Evolutionary conservation across 1,140 invertebrate genomes (phyloP), one percentile per base, ranked within the genome.

Genomic region (Epicauta chinensis): DNA sequence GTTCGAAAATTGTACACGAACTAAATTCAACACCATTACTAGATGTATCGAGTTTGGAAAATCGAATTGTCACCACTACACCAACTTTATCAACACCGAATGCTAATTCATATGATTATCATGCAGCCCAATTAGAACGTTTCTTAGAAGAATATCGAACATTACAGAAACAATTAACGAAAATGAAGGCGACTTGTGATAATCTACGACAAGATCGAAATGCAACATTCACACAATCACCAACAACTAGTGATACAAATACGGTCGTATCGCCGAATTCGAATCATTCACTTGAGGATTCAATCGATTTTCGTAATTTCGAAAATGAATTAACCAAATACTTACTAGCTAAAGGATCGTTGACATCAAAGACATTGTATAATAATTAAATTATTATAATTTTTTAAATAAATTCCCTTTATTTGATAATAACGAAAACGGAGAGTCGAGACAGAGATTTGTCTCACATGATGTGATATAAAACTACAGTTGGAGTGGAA

Each of bases 101-200:
- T 40, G 65, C 68, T 11, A 69, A 72, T 70, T 61, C 84, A 23
- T 86, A 84, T 64, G 83, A 87, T 59, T 87, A 86, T 66, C 81
- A 86, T 65, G 81, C 84, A 0, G 82, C 83, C 2, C 85, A 88
- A 63, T 68, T 89, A 36, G 84, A 87, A 62, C 77, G 80, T 29
- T 87, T 87, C 66, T 74, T 87, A 17, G 83, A 87, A 62, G 85
- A 89, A 60, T 89, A 88, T 62, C 75, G 83, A 55, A 81, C 73
- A 59, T 74, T 88, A 36, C 82, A 86, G 66, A 81, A 86, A 65
- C 83, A 87, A 65, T 66, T 89, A 50, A 82, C 79, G 45, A 81
- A 80, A 65, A 87, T 87, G 84, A 87, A 86, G 62, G 81, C 85
- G 60, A 84, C 82, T 16, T 82, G 83, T 62, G 83, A 84, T 59